Base-by-base conservation (phyloP, 2,113 vertebrate species). In the Sinocyclocheilus rhinocerous region DNA sequence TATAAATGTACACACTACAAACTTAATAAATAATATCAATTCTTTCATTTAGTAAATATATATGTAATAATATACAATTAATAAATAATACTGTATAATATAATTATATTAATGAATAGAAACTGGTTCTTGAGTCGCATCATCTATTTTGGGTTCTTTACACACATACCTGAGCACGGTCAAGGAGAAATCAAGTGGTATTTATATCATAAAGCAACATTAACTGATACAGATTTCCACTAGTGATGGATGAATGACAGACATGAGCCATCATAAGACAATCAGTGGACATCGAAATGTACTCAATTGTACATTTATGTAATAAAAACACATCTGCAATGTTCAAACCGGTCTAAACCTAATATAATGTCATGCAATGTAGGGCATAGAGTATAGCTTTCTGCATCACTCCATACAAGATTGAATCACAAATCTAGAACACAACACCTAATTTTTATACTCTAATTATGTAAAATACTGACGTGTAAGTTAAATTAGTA, bases 71-170 rank as follows among this genome's bases (percentile, higher is more conserved):
- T 26, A 26, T 42, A 42, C 42, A 42, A 8, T 42, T 42, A 42
- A 42, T 42, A 42, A 42, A 42, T 42, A 42, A 42, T 8, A 9
- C 0, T 36, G 3, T 36, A 4, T 36, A 26, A 26, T 26, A 26
- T 26, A n/a, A n/a, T n/a, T n/a, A n/a, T n/a, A n/a, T n/a, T n/a
- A n/a, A n/a, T n/a, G n/a, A n/a, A n/a, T n/a, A n/a, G n/a, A n/a
- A n/a, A n/a, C n/a, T n/a, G 98, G 97, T 88, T 99, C 98, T 92
- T 99, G 98, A 1, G 98, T 99, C 22, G 92, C 93, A 83, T 98
- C 96, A 72, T 97, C 95, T 89, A 99, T 99, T 95, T 96, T 95
- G 22, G 98, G 97, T 50, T 94, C 94, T 76, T 95, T 94, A 33
- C 98, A 99, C 79, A 95, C 92, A 95, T 97, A 99, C 90, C 24